Base-by-base conservation (phyloP, 2,888 invertebrate species). In the Pyrrhosoma nymphula region DNA sequence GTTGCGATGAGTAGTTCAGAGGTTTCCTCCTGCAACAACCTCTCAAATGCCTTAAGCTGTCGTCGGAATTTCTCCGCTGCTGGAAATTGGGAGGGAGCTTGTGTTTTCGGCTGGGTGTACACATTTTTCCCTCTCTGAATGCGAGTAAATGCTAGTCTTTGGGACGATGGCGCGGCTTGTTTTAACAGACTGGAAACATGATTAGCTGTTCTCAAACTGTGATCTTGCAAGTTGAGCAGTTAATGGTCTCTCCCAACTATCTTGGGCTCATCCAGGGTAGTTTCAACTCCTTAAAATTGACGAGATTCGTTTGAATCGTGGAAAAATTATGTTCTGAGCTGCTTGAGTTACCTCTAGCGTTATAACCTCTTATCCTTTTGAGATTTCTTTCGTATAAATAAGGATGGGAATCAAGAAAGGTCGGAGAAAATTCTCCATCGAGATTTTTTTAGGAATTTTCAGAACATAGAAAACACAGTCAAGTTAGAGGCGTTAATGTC, bases 201-300 rank as follows among this genome's bases (percentile, higher is more conserved):
- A 69, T 69, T 69, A 69, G 69, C 69, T 69, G 69, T 69, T 69
- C 69, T 69, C 69, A 69, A 69, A 69, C 69, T 69, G 26, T 69
- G 69, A 69, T 69, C 69, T 12, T 20, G 18, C 69, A 69, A 69
- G 69, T 69, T 69, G 26, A 69, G 69, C 69, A 69, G 26, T 69
- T 69, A 69, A 69, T 69, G 26, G 69, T n/a, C 8, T 26, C 10
- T 20, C 20, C 60, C 69, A 26, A 69, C 69, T 69, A 20, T 69
- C 69, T 69, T 69, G 69, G 23, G 69, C 23, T 23, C 18, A n/a
- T 69, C n/a, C 69, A 26, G 69, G 10, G 69, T 69, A 69, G 23
- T 69, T 69, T 2, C 18, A 3, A 26, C 69, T 69, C 26, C 69
- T 8, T 26, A n/a, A 69, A 69, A 12, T 0, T 69, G 69, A 20